These are phyloP conservation scores for Caenorhabditis plicata DNA, from an alignment of 2,888 invertebrate species.

Conservation along the genomic window DNA sequence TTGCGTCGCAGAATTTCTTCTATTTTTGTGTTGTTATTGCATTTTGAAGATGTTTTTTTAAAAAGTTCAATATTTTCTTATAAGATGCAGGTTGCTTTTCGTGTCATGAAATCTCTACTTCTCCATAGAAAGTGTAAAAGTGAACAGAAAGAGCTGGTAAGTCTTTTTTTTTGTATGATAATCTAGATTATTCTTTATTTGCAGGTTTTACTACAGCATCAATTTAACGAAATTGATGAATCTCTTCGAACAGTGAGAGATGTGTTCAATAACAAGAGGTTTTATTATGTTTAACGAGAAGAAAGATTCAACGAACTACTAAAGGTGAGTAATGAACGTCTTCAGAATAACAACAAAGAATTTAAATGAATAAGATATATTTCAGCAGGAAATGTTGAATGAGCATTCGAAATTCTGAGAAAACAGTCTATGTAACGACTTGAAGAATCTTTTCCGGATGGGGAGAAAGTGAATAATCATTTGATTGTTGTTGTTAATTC, in stretches of 20 bases:
- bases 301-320: slow-evolving; percentile 15
- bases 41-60: slow-evolving; percentile 13
- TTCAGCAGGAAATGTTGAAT: slow-evolving; percentile 20
- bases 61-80: slow-evolving; percentile 12
- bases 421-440: slow-evolving; percentile 19
- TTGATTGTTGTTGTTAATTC: slow-evolving; percentile 16
- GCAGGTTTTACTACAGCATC: slow-evolving; percentile 15
- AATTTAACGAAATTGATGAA: slow-evolving; percentile 14
- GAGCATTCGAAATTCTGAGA: slow-evolving; percentile 21
- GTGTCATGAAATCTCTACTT: slow-evolving; percentile 14
- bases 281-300: slow-evolving; percentile 15
- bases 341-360: slow-evolving; percentile 16
- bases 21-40: slow-evolving; percentile 25
- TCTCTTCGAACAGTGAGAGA: slow-evolving; percentile 14
- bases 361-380: slow-evolving; percentile 21
- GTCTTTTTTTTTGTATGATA: slow-evolving; percentile 15
- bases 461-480: slow-evolving; percentile 21
- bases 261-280: slow-evolving; percentile 11
- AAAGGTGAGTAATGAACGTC: slow-evolving; percentile 13
- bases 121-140: slow-evolving; percentile 17
- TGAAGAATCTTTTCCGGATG: slow-evolving; percentile 18
- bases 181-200: slow-evolving; percentile 17
- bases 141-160: slow-evolving; percentile 12
- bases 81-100: slow-evolving; percentile 13
- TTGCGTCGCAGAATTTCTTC: slow-evolving; percentile 24